Evolutionary conservation across 1,140 invertebrate species (phyloP), one percentile per base, ranked within the genome.

Genomic region (Bombus fervidus): DNA sequence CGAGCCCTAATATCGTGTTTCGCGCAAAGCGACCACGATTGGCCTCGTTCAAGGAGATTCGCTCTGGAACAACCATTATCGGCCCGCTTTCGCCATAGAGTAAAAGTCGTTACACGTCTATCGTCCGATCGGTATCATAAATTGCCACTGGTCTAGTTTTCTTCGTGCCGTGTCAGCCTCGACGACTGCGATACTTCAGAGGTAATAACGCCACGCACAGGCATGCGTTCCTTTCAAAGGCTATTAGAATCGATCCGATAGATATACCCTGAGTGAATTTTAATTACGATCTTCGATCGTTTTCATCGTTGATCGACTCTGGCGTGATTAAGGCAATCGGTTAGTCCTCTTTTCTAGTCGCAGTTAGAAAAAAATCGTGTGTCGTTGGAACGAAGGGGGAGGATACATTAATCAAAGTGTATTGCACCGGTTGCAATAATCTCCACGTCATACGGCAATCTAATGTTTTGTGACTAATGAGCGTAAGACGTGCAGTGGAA

Each of bases 31-130:
- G 76, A 66, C 76, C 64, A 88, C 83, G 89, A 90, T 90, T 88
- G 89, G 83, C 89, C 80, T 86, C 83, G 83, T 90, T 90, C 89
- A 90, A 90, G 89, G 86, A 90, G 89, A 90, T 90, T 90, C 86
- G 77, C 72, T 62, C 82, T 81, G 82, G 85, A 86, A 74, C 81
- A 86, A 72, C 88, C 88, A 87, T 90, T 90, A 90, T 84, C 80
- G 53, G 57, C 57, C 87, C 75, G 88, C 84, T 89, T 83, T 85
- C 66, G 68, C 85, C 81, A 59, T 66, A n/a, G 78, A 85, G 69
- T 87, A 87, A 84, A 90, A 90, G 82, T 90, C 88, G 86, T 90
- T 90, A 90, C 66, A 82, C 62, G 68, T 85, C 82, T 90, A 90
- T 90, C 82, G 89, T 89, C 74, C 74, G 69, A 85, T 86, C 47